These are phyloP conservation scores for Patella pellucida DNA, from an alignment of 2,888 invertebrate species.

Conservation along the genomic window DNA sequence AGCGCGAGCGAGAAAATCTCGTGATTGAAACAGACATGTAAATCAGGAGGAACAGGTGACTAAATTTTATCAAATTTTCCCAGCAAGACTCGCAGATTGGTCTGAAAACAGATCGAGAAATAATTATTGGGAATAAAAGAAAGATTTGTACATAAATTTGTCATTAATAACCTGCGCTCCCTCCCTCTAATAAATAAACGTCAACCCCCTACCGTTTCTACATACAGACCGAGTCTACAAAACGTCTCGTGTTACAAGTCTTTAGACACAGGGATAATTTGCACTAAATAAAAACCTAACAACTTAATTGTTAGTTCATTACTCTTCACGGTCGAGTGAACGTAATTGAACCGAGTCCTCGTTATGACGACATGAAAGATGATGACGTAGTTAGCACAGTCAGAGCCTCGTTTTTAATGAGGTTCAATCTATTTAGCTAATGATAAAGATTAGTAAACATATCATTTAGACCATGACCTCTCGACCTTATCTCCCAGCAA, in stretches of 20 bases:
- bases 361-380: too few species aligned
- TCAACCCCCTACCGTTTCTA: constrained; percentile 2
- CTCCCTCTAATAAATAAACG: constrained; percentile 5
- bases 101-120: background rate
- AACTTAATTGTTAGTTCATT: constrained; percentile 9
- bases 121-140: background rate
- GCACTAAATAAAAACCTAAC: constrained; percentile 3
- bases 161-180: constrained; percentile 5
- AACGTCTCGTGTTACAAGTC: background rate
- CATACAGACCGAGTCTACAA: background rate
- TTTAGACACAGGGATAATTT: background rate
- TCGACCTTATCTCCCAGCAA: background rate
- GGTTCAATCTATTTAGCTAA: background rate
- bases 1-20: too few species aligned
- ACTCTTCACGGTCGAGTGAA: background rate
- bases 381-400: too few species aligned
- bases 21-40: background rate
- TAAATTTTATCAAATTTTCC: constrained; percentile 1
- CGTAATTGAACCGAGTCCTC: background rate
- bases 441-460: constrained; percentile 5
- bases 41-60: background rate
- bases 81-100: background rate
- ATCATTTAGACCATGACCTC: constrained; percentile 1
- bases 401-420: too few species aligned
- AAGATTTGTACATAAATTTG: constrained; percentile 1